Conservation (phyloP, 2,888 invertebrate species). For the Hirtodrosophila histrioides region DNA sequence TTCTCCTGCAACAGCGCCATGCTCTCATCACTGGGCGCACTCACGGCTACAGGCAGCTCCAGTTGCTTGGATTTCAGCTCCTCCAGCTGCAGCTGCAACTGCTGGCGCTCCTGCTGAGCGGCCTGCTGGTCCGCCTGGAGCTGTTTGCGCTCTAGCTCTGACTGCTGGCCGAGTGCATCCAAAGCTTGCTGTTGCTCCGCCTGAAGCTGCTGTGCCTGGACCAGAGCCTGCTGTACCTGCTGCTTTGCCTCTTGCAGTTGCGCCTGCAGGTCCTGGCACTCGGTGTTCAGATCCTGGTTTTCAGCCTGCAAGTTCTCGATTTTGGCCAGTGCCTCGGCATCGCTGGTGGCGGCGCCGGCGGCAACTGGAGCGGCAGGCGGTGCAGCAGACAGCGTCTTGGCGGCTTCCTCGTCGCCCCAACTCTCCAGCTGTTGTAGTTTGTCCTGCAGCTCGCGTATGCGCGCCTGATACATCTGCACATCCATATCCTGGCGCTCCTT, state of each 20-base stretch:
- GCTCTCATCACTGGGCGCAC: conserved; percentile 62
- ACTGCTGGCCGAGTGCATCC: conserved; percentile 13
- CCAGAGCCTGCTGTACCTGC: conserved; percentile 7
- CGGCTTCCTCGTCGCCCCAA: conserved; percentile 81
- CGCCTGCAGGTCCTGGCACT: conserved; percentile 87
- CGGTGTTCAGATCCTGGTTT: conserved; percentile 86
- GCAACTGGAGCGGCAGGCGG: neutral
- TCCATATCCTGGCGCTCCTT: conserved; percentile 93
- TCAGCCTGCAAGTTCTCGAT: conserved; percentile 86
- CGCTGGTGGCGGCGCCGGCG: neutral
- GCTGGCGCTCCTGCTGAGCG: conserved; percentile 25
- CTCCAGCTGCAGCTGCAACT: conserved; percentile 35
- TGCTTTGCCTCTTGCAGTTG: conserved; percentile 82
- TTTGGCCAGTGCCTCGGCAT: conserved; percentile 47
- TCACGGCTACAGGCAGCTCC: conserved; percentile 15
- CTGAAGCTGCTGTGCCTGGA: conserved; percentile 22
- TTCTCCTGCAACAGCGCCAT: conserved; percentile 79
- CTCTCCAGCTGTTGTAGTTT: conserved; percentile 87
- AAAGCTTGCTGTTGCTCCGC: conserved; percentile 16
- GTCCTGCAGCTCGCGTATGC: conserved; percentile 89
- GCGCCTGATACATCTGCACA: conserved; percentile 89
- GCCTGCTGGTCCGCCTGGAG: conserved; percentile 52
- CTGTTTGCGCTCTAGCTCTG: conserved; percentile 82
- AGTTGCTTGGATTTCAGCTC: conserved; percentile 26
- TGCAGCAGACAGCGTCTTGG: neutral